Conservation (phyloP, 2,888 invertebrate genomes). For the Fragum sueziense region DNA sequence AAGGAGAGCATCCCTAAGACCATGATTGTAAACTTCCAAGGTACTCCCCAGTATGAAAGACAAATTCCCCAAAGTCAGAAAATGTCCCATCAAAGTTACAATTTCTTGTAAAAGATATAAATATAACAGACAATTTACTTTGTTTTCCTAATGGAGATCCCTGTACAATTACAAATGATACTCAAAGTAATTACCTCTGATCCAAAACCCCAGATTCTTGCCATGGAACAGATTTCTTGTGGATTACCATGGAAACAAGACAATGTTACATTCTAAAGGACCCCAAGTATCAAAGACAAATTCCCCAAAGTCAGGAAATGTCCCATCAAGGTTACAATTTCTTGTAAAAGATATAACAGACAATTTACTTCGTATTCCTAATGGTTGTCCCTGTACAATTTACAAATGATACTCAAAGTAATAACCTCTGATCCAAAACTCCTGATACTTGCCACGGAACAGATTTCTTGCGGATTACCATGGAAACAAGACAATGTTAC, state of each 20-base stretch:
- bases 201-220: conserved; percentile 24
- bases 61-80: background rate
- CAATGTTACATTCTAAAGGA: background rate
- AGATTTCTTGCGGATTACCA: conserved; percentile 9
- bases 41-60: background rate
- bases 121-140: conserved; percentile 34
- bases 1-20: no score
- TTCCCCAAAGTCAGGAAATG: background rate
- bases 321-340: background rate
- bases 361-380: conserved; percentile 31
- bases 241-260: no score
- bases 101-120: background rate
- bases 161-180: conserved; percentile 41
- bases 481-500: no score
- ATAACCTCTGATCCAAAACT: conserved; percentile 27
- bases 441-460: conserved; percentile 22
- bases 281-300: background rate
- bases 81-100: background rate
- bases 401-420: conserved; percentile 36
- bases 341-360: conserved; percentile 11
- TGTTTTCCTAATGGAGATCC: conserved; percentile 24
- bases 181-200: conserved; percentile 34
- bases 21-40: background rate
- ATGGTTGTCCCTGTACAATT: conserved; percentile 40
- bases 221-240: conserved; percentile 16